These are phyloP conservation scores for Linurgus olivaceus DNA, from an alignment of 2,797 vertebrate genomes.

Conservation along the genomic window DNA sequence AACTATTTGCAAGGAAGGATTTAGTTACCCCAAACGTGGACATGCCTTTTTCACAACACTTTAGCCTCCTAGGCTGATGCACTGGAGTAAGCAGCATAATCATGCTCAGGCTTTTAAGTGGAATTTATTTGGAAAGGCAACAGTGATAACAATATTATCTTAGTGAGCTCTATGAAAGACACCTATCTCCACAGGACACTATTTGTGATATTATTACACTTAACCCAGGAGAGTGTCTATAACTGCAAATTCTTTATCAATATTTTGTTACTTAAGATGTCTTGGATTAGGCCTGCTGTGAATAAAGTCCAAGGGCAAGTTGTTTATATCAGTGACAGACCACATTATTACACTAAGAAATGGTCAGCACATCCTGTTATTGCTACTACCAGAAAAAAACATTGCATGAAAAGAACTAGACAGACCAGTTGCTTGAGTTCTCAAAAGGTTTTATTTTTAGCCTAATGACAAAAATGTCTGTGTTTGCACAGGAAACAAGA, in stretches of 20 bases:
- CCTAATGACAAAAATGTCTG: slow-evolving; percentile 74
- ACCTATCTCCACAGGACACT: not conserved
- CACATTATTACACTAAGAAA: slow-evolving; percentile 34
- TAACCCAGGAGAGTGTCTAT: not conserved
- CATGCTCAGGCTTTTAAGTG: not conserved
- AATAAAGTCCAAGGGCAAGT: slow-evolving; percentile 43
- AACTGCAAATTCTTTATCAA: slow-evolving; percentile 50
- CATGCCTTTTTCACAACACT: not conserved
- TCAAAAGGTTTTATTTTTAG: slow-evolving; percentile 70
- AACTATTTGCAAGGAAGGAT: not conserved
- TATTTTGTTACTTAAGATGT: slow-evolving; percentile 44
- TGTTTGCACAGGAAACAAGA: slow-evolving; percentile 71
- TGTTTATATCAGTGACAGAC: slow-evolving; percentile 26
- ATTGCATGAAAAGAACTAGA: slow-evolving; percentile 27
- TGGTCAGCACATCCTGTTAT: slow-evolving; percentile 20
- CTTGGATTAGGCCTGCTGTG: slow-evolving; percentile 8
- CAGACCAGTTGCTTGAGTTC: slow-evolving; percentile 53
- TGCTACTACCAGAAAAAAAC: slow-evolving; percentile 50
- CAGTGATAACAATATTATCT: not conserved
- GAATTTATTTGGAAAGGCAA: not conserved
- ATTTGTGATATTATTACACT: not conserved
- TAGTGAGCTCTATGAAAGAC: not conserved
- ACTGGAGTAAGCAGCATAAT: not conserved
- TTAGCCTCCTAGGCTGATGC: not conserved
- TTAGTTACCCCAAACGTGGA: not conserved